These are phyloP conservation scores for Epinephelus malabaricus DNA, from an alignment of 2,797 vertebrate species.

Conservation along the genomic window DNA sequence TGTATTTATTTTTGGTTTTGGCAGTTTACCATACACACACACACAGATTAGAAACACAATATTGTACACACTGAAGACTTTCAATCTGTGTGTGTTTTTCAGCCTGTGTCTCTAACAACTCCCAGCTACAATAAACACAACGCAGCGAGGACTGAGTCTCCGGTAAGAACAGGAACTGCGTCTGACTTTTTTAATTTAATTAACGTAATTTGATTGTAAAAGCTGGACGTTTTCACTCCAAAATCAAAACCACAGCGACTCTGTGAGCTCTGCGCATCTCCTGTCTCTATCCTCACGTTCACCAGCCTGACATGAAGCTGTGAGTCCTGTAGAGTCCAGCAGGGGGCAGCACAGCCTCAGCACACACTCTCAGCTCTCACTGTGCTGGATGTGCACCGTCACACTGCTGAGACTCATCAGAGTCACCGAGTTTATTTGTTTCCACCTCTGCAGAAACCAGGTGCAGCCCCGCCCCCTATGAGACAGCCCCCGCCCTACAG, in stretches of 20 bases:
- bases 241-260: too few species aligned
- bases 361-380: neutral
- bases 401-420: too few species aligned
- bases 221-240: too few species aligned
- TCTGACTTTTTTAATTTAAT: too few species aligned
- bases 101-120: slow-evolving; percentile 71
- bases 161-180: slow-evolving; percentile 57
- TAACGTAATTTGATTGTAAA: too few species aligned
- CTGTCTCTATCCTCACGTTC: neutral
- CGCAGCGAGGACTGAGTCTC: slow-evolving; percentile 36
- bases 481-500: slow-evolving; percentile 77
- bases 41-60: neutral
- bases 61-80: neutral
- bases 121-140: slow-evolving; percentile 63
- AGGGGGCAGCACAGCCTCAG: slow-evolving; percentile 49
- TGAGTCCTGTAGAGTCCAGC: slow-evolving; percentile 29
- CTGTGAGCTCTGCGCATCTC: too few species aligned
- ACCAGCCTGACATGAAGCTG: neutral
- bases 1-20: too few species aligned
- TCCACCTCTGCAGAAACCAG: slow-evolving; percentile 39
- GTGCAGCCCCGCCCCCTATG: slow-evolving; percentile 27
- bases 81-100: slow-evolving; percentile 43
- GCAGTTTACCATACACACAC: too few species aligned
- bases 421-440: neutral
- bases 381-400: neutral